These are phyloP conservation scores for Muscicapa comitata DNA, from an alignment of 2,797 vertebrate species.

Conservation along the genomic window DNA sequence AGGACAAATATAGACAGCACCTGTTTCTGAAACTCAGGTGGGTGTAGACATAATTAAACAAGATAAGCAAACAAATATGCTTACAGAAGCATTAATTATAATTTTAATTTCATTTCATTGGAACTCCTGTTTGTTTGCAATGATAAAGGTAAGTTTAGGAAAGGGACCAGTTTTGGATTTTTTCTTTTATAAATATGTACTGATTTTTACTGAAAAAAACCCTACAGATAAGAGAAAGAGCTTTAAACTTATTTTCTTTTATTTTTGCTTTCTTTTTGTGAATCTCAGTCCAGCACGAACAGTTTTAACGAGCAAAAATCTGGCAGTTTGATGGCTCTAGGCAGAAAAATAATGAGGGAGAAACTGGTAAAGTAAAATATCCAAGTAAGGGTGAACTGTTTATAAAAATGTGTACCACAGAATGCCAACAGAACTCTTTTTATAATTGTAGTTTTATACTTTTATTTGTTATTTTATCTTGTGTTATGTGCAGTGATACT, in stretches of 20 bases:
- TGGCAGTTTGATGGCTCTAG: not conserved
- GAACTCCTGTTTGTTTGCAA: not conserved
- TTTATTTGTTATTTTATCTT: not conserved
- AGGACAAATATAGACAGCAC: not conserved
- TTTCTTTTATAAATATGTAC: not conserved
- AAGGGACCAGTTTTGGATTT: fast-evolving
- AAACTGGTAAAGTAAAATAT: not conserved
- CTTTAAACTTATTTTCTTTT: not conserved
- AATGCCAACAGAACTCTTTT: not conserved
- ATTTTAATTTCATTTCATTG: not conserved
- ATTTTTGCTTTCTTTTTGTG: not conserved
- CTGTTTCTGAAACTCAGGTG: not conserved
- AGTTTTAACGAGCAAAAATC: not conserved
- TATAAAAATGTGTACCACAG: not conserved
- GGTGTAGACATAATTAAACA: not conserved
- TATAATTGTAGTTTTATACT: not conserved
- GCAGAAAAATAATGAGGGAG: not conserved
- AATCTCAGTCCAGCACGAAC: not conserved
- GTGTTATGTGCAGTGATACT: not conserved
- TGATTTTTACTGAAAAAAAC: not conserved
- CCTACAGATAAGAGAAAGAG: not conserved
- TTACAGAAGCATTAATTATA: not conserved
- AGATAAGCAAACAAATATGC: not conserved
- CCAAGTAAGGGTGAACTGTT: not conserved
- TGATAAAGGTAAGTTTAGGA: not conserved